Evolutionary conservation across 2,113 vertebrate genomes (phyloP), one percentile per base, ranked within the genome.

Genomic region (Peromyscus maniculatus): DNA sequence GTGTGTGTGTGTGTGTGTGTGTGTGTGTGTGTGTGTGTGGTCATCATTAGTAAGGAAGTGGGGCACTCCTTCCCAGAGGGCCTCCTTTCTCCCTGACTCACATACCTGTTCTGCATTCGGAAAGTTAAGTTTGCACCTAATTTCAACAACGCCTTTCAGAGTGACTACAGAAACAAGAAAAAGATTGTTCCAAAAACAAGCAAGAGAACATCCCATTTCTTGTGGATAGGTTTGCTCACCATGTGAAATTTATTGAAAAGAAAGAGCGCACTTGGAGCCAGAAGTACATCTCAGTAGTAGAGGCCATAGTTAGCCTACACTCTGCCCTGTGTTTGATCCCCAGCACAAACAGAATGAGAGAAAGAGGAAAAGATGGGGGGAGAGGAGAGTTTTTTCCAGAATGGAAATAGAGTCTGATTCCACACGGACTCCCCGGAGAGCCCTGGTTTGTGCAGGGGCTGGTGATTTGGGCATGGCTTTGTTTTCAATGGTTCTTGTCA

Each of bases 121-220:
- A 64, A 95, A 87, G 49, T 62, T 62, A 90, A 82, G 46, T 52
- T 86, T 83, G 39, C 17, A 87, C 55, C 21, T 33, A 69, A 49
- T 57, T 69, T 46, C 67, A 90, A 80, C 49, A 66, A 52, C 52
- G 1, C 78, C 57, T 71, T 46, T 94, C 22, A 52, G 2, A 46
- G 67, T 92, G 28, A 31, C 8, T 78, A 79, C 17, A 87, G 87
- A 93, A 49, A 93, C 75, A 52, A 91, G 49, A 69, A 95, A 52
- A 62, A 24, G 75, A 72, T 31, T 22, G 49, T 33, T 89, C 17
- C 9, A 8, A 64, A 69, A 87, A 36, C 43, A 87, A 49, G 43
- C 46, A 71, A 87, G 19, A 95, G 43, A 83, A 89, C 46, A 55
- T n/a, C 74, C 66, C 36, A 31, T 26, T 33, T 33, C 84, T 79